Base-by-base conservation (phyloP, 2,888 invertebrate species). In the Dryomyza anilis region DNA sequence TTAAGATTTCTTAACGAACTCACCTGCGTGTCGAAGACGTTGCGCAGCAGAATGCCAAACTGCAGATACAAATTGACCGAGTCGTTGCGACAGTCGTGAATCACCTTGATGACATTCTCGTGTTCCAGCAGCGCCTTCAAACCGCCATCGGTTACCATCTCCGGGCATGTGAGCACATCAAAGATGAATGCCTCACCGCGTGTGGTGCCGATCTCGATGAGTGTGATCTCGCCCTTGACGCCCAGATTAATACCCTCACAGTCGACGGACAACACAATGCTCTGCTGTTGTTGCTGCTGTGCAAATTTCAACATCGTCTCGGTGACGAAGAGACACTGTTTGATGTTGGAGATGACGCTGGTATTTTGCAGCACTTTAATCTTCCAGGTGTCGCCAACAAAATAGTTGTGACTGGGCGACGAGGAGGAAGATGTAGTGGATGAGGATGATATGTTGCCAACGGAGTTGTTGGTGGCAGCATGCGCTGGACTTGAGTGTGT, bases 221-320 rank as follows among this genome's bases (percentile, higher is more conserved):
- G 84, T 2, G 96, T 95, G 67, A 96, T 85, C 73, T 93, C 92
- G 19, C 96, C 96, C 80, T 94, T 94, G 1, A 91, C 85, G 23
- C 96, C 96, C 67, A 96, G 86, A 83, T 95, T 96, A 61, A 96
- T 93, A 16, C 96, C 95, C 85, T 97, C 96, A 74, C 95, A 95
- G 80, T 96, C 96, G 76, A 96, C 89, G 0, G 94, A 93, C 23
- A 96, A 86, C 65, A 90, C 89, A 61, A 88, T 87, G 63, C 72
- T 75, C 73, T 86, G 86, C 61, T 84, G 77, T 48, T 78, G 78
- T 55, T 81, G 79, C 57, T 81, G 80, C 65, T 78, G 78, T 67
- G 84, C 84, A 64, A 86, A 86, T 71, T 87, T 86, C 79, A 91
- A 86, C 69, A 93, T 89, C 67, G 91, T 90, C 56, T 91, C 91